A percentile compares a stretch with the other conserved stretches of the same genome.
Conservation (phyloP, 1,140 invertebrate genomes). For the Pogonognathellus flavescens region DNA sequence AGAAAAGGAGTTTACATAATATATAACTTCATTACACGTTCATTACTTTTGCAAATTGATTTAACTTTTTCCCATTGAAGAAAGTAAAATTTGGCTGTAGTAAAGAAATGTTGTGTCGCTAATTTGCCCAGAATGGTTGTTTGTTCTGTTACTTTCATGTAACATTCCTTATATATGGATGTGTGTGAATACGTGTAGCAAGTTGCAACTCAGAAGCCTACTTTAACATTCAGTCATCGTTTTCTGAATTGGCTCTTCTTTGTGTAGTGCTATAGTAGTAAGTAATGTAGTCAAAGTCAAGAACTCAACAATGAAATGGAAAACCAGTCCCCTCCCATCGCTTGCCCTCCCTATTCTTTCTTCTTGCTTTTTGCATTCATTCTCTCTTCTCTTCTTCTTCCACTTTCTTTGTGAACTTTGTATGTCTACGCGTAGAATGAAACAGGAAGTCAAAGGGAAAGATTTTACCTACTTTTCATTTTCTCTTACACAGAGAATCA, state of each 20-base stretch:
- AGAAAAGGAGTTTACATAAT: not conserved
- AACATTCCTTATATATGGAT: not conserved
- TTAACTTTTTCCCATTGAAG: not conserved
- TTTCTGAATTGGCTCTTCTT: not conserved
- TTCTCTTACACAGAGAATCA: not conserved
- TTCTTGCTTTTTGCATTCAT: not conserved
- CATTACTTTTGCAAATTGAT: constrained; percentile 26
- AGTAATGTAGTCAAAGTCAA: constrained; percentile 21
- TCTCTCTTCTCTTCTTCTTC: not conserved
- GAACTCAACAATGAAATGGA: constrained; percentile 30
- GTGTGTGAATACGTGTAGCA: not conserved
- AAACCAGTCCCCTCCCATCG: not conserved
- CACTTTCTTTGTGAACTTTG: not conserved
- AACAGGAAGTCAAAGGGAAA: constrained; percentile 26
- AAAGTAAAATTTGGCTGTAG: not conserved
- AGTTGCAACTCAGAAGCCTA: not conserved
- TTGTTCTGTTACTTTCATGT: not conserved
- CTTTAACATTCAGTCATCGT: not conserved
- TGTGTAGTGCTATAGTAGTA: not conserved
- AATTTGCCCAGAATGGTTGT: not conserved
- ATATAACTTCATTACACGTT: constrained; percentile 38
- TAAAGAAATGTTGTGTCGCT: not conserved
- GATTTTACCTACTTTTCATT: constrained; percentile 5
- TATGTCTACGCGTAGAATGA: not conserved
- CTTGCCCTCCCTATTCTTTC: constrained; percentile 13